Evolutionary conservation across 2,113 vertebrate genomes (phyloP).

Genomic region (Cacatua alba): DNA sequence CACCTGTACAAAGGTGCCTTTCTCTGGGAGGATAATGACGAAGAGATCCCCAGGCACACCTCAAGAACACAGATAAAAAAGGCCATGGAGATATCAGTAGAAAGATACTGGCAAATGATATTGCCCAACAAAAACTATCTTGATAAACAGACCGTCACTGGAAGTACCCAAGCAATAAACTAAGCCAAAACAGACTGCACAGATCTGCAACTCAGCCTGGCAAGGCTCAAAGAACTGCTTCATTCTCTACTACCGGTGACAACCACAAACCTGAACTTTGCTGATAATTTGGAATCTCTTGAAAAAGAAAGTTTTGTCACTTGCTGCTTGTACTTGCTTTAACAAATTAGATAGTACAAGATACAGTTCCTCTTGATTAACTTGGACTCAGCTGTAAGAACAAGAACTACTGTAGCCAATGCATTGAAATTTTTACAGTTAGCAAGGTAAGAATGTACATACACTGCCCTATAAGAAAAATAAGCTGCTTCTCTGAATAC

Average conservation of each 20-base stretch:
- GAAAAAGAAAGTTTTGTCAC: not conserved
- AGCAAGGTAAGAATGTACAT: not conserved
- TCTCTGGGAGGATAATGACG: accelerated
- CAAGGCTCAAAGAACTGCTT: not conserved
- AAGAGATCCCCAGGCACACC: not conserved
- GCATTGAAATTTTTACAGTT: not conserved
- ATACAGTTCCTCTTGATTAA: not conserved
- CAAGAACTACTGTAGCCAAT: not conserved
- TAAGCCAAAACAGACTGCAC: not conserved
- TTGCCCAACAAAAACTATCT: not conserved
- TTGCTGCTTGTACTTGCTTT: not conserved
- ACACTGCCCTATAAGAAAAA: not conserved
- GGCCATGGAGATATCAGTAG: not conserved
- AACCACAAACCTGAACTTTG: not conserved
- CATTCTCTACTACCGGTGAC: not conserved
- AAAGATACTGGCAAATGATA: not conserved
- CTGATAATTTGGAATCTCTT: not conserved
- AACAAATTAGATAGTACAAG: not conserved
- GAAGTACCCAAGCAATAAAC: not conserved
- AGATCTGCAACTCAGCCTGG: not conserved
- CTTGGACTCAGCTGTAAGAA: not conserved
- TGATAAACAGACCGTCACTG: not conserved
- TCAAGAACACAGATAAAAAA: not conserved
- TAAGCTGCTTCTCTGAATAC: not conserved
- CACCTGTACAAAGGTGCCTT: not conserved